Conservation (phyloP, 1,140 invertebrate species). For the Drosophila serrata region DNA sequence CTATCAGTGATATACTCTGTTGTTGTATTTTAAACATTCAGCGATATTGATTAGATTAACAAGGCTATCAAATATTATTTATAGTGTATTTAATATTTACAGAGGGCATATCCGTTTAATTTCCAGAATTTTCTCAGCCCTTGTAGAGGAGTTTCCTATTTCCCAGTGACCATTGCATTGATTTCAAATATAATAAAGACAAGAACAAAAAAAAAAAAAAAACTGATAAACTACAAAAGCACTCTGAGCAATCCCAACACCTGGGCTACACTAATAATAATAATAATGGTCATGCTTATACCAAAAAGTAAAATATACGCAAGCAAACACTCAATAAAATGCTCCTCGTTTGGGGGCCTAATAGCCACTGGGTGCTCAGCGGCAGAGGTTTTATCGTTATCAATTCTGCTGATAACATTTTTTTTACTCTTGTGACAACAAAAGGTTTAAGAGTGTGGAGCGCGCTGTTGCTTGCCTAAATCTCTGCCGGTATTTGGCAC, state of each 20-base stretch:
- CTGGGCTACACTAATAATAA: conserved; percentile 9
- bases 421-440: conserved; percentile 36
- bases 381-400: conserved; percentile 16
- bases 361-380: background rate
- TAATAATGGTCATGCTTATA: conserved; percentile 38
- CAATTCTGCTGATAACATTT: background rate
- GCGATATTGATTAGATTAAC: conserved; percentile 12
- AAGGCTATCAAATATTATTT: conserved; percentile 7
- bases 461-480: background rate
- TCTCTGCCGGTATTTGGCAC: conserved; percentile 1
- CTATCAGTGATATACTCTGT: background rate
- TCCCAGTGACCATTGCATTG: conserved; percentile 5
- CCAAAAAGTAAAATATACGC: conserved; percentile 8
- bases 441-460: conserved; percentile 20
- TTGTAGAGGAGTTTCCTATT: background rate
- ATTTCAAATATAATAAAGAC: background rate
- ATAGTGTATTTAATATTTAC: background rate
- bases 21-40: conserved; percentile 6
- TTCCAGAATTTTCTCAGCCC: conserved; percentile 12
- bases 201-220: conserved; percentile 2
- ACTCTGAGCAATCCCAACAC: background rate
- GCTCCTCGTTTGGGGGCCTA: background rate
- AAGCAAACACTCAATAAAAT: conserved; percentile 17
- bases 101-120: background rate
- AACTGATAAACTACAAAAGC: conserved; percentile 5